Base-by-base conservation (phyloP, 1,140 invertebrate genomes). In the Hestina assimilis region DNA sequence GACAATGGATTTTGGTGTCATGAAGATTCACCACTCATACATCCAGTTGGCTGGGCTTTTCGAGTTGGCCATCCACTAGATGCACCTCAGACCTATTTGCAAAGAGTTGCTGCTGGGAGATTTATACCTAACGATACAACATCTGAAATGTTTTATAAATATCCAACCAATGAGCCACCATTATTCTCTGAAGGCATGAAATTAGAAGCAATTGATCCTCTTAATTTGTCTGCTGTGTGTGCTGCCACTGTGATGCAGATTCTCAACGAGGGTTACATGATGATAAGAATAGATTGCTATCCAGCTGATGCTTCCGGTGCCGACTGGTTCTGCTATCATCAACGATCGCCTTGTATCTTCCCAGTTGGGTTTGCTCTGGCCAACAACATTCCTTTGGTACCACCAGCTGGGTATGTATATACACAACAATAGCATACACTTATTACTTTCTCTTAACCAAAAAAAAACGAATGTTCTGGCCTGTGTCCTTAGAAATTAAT, bases 321-420 rank as follows among this genome's bases (percentile, higher is more conserved):
- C 1, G 97, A 99, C 89, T 98, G 96, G 95, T 99, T 99, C 79
- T 99, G 97, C 76, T 98, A 98, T 79, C 97, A 99, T 83, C 92
- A 95, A 41, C 93, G 93, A 55, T 98, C 97, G 2, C 95, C 97
- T 0, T 97, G 95, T 78, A 96, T 99, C 69, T 98, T 99, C 77
- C 97, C 97, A 4, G 93, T 95, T n/a, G 97, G 97, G 2, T 99
- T 98, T 81, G 98, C 96, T 82, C 90, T 94, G 31, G 91, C 93
- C 7, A 94, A 98, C 73, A 92, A 92, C 42, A 93, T 99, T 29
- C 89, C 92, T 0, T 83, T 99, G 6, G 96, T 96, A 2, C 96
- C 97, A 4, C 97, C 97, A 0, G 93, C 94, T 79, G 95, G 96
- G 85, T 88, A 61, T 75, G 75, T 45, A 21, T 33, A n/a, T n/a